Evolutionary conservation across 92 coral and sea anemone species (phyloP), one percentile per base, ranked within the genome.

Genomic region (Actinostola sp.): DNA sequence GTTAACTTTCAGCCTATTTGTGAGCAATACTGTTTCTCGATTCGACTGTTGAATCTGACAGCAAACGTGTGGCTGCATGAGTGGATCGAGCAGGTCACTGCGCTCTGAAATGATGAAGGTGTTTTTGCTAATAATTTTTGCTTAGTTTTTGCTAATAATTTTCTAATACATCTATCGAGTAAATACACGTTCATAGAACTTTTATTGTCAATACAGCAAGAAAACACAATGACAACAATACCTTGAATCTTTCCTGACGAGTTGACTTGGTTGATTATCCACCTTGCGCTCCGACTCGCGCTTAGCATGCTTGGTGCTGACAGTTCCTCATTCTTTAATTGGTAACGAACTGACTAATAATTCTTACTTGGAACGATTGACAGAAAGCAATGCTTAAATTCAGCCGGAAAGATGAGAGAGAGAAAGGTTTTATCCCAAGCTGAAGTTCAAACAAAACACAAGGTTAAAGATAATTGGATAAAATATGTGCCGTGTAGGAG

Each of bases 391-490:
- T n/a, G n/a, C n/a, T n/a, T n/a, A n/a, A n/a, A n/a, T n/a, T n/a
- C n/a, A n/a, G n/a, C n/a, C n/a, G n/a, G n/a, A n/a, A n/a, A n/a
- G n/a, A n/a, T n/a, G n/a, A n/a, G n/a, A n/a, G n/a, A n/a, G n/a
- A n/a, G n/a, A n/a, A n/a, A n/a, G n/a, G 45, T 39, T 39, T 39
- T 61, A 31, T 30, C 17, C 15, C 44, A 34, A 17, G 25, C 21
- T 61, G 27, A 25, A 53, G 30, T 53, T 25, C 29, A 53, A 21
- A 44, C 71, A 42, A 42, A 42, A 26, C 38, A 24, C 25, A 20
- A n/a, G n/a, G 63, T 14, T 25, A 25, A 3, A 79, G 78, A 51
- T 90, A 90, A 90, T 90, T 79, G 85, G 75, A 51, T 60, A 69
- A 88, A 88, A 67, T 75, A 87, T 76, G 63, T 64, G 38, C 58